phyloP scores from a whole-genome alignment of 2,888 invertebrate genomes.

The Meandrusa payeni region DNA sequence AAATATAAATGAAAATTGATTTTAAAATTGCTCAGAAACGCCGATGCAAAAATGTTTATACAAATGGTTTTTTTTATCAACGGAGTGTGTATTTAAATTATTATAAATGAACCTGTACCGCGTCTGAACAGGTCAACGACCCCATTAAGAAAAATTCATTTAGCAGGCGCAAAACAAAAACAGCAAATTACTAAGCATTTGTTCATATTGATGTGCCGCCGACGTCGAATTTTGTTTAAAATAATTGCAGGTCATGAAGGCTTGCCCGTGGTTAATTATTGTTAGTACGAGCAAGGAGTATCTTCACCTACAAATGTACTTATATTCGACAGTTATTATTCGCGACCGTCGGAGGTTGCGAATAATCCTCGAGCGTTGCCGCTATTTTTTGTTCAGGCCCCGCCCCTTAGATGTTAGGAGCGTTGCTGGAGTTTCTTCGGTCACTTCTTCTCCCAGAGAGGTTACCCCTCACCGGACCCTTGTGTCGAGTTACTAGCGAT shows the following conservation, averaged over 20 bases:
- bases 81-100: background rate
- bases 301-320: background rate
- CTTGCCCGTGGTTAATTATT: conserved; percentile 28
- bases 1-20: too few species aligned
- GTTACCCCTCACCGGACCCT: too few species aligned
- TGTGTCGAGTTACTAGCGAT: too few species aligned
- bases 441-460: too few species aligned
- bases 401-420: too few species aligned
- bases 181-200: conserved; percentile 61
- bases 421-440: too few species aligned
- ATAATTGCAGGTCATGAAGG: conserved; percentile 44
- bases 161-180: conserved; percentile 50
- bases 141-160: conserved; percentile 47
- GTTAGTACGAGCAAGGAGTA: conserved; percentile 7
- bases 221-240: conserved; percentile 41
- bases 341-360: too few species aligned
- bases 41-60: too few species aligned
- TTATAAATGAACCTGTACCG: conserved; percentile 2
- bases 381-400: too few species aligned
- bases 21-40: too few species aligned
- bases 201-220: conserved; percentile 58
- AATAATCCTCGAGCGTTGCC: too few species aligned
- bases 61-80: background rate
- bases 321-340: background rate
- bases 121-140: conserved; percentile 37